Evolutionary conservation across 1,140 invertebrate species (phyloP), one percentile per base, ranked within the genome.

Genomic region (Meloidogyne exigua): DNA sequence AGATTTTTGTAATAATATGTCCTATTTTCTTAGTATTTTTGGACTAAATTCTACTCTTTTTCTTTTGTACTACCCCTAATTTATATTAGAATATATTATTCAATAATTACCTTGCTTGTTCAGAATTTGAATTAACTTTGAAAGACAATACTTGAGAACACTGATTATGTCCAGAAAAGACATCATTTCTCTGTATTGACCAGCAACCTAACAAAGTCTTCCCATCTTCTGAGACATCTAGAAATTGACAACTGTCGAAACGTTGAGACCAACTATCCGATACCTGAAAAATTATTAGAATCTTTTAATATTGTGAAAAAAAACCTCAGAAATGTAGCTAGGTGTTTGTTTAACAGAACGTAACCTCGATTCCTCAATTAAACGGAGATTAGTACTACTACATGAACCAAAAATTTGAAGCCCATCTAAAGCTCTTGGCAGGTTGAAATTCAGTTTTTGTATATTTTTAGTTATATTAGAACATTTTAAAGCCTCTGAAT

Each of bases 171-270:
- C 72, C 72, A 23, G 42, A 39, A 65, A 73, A 26, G n/a, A 57
- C 10, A 23, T 65, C 26, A n/a, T 64, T 62, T 11, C 36, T 44
- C n/a, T 73, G 57, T 15, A 57, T 25, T 23, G 72, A 39, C 76
- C 76, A 78, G 26, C 76, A 78, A 18, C 76, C 76, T 10, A 76
- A 23, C 63, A 78, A 68, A n/a, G 76, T 72, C 12, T 64, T 66
- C 12, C 76, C 76, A 23, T 78, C 76, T 25, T 78, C 76, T 32
- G 62, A 67, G n/a, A 76, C 76, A 64, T 78, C 76, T 63, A 78
- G n/a, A 75, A 78, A 78, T 23, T 75, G 74, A 63, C 76, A 78
- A 49, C 76, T 68, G 12, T 75, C 26, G n/a, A 76, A 78, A 39
- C 67, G 76, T 23, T 68, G 66, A 32, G 23, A 68, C 28, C 57